Evolutionary conservation across 2,797 vertebrate species (phyloP).

Genomic region (Margarornis squamiger): DNA sequence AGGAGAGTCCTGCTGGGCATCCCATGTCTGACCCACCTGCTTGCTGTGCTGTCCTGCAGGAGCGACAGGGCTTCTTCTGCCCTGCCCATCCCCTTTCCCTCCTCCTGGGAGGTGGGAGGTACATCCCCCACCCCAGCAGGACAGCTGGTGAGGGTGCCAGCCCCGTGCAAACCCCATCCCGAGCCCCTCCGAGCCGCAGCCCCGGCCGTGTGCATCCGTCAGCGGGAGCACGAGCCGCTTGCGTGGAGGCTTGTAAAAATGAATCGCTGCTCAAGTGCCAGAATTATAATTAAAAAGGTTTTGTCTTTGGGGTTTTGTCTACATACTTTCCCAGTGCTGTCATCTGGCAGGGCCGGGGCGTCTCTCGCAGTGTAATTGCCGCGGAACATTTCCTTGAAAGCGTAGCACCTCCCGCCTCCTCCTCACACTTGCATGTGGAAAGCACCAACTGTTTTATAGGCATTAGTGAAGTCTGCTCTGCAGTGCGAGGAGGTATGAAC

Average conservation of each 20-base stretch:
- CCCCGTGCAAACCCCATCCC: fast-evolving
- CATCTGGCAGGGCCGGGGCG: slow-evolving; percentile 34
- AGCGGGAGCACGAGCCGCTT: not conserved
- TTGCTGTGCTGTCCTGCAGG: fast-evolving
- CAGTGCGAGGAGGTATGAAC: not conserved
- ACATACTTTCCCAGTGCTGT: slow-evolving; percentile 44
- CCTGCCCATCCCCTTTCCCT: not conserved
- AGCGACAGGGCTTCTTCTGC: not conserved
- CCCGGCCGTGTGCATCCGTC: not conserved
- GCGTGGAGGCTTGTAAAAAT: not conserved
- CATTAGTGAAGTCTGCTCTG: not conserved
- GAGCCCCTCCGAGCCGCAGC: not conserved
- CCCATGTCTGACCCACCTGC: fast-evolving
- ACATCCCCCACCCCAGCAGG: not conserved
- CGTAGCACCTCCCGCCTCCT: slow-evolving; percentile 35
- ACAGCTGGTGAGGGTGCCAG: not conserved
- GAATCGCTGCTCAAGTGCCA: not conserved
- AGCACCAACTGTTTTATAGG: slow-evolving; percentile 59
- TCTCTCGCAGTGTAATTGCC: slow-evolving; percentile 45
- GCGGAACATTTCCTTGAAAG: slow-evolving; percentile 65
- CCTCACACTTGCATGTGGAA: slow-evolving; percentile 41
- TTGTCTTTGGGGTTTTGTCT: slow-evolving; percentile 30
- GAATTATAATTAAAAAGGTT: slow-evolving; percentile 46
- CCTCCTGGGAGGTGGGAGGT: not conserved
- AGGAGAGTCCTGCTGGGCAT: not conserved